Base-by-base conservation (phyloP, 1,140 invertebrate genomes). In the Temnothorax longispinosus region DNA sequence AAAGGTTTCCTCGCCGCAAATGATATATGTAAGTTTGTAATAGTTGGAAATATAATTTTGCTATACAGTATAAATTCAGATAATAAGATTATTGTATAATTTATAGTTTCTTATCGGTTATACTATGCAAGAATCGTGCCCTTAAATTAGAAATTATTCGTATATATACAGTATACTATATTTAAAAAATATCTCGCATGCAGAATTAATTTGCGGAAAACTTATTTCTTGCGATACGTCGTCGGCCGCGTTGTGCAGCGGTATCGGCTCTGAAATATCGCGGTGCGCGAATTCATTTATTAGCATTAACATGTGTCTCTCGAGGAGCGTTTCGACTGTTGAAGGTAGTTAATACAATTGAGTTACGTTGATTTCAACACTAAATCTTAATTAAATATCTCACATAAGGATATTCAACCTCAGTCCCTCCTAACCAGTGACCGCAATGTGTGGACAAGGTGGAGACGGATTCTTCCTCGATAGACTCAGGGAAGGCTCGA, bases 241-340 rank as follows among this genome's bases (percentile, higher is more conserved):
- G n/a, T n/a, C 54, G 69, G 2, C 32, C 41, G 69, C 54, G 44
- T 21, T 11, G 47, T 15, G 27, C 65, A 27, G 38, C 54, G 47
- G n/a, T 84, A 84, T 81, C 78, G 78, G 18, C 13, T 15, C 21
- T 81, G 78, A 84, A 84, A 84, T 84, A 84, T 84, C 69, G 44
- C 32, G 32, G 69, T 32, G 80, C 54, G n/a, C 54, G 41, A 84
- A 84, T 60, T 38, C 69, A 84, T 84, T 84, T 74, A n/a, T n/a
- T n/a, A n/a, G n/a, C n/a, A n/a, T n/a, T n/a, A n/a, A n/a, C n/a
- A n/a, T n/a, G n/a, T n/a, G n/a, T n/a, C n/a, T n/a, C n/a, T n/a
- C n/a, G n/a, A n/a, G n/a, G n/a, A n/a, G n/a, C n/a, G n/a, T n/a
- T n/a, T n/a, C n/a, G n/a, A n/a, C n/a, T n/a, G n/a, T n/a, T n/a